phyloP scores from a whole-genome alignment of 2,797 vertebrate genomes.

The Cryptoblepharus egeriae region DNA sequence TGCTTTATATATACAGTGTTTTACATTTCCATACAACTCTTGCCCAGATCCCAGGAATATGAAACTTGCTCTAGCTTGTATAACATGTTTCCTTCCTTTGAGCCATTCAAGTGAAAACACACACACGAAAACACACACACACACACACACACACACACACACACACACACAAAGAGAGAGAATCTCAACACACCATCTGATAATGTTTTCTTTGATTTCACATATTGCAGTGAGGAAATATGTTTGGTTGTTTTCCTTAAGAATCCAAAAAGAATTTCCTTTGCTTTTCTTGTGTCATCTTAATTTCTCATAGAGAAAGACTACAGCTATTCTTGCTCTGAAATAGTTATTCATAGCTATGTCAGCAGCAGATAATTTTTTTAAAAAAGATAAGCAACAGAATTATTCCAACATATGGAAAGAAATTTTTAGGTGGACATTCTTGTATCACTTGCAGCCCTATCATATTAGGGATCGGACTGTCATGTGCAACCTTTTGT shows the following conservation, averaged over 20 bases:
- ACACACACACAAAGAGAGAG: no score
- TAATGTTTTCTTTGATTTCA: conserved; percentile 29
- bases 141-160: no score
- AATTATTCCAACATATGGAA: not conserved
- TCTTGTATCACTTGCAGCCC: not conserved
- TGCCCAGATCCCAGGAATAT: conserved; percentile 7
- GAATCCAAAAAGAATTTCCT: conserved; percentile 37
- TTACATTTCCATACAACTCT: conserved; percentile 4
- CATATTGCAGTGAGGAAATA: conserved; percentile 8
- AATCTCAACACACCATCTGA: conserved; percentile 26
- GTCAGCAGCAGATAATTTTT: not conserved
- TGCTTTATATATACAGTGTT: not conserved
- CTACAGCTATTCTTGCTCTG: not conserved
- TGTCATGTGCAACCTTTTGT: no score
- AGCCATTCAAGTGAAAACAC: conserved; percentile 34
- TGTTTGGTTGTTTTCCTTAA: conserved; percentile 9
- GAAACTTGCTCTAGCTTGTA: conserved; percentile 22
- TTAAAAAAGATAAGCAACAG: not conserved
- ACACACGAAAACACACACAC: no score
- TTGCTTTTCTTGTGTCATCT: not conserved
- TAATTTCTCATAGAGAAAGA: not conserved
- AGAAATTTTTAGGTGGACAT: not conserved
- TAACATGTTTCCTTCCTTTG: conserved; percentile 26
- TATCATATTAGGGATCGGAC: not conserved
- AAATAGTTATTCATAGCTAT: not conserved